Percentiles rank a stretch among this genome's conserved stretches.
phyloP scores from a whole-genome alignment of 2,797 vertebrate species.

The Myotis daubentonii region DNA sequence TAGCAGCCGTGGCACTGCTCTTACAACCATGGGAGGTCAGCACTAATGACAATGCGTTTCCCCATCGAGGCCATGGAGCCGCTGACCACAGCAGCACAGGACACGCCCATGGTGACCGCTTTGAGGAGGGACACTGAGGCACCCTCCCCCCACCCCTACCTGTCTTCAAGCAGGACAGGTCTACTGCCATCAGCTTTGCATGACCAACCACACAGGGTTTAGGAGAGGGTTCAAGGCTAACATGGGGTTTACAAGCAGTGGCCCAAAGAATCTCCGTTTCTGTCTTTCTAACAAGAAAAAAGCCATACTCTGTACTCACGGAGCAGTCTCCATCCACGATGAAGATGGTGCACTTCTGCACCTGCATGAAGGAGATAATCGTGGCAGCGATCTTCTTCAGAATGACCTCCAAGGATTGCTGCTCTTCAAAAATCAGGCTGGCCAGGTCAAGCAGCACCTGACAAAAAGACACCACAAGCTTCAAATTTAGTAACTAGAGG shows the following conservation, averaged over 20 bases:
- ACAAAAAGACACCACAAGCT: background rate
- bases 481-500: too few species aligned
- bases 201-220: background rate
- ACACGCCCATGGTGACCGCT: background rate
- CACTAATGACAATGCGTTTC: background rate
- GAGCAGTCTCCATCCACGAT: constrained; percentile 92
- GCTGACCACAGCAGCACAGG: background rate
- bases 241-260: background rate
- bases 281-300: constrained; percentile 7
- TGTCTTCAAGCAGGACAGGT: background rate
- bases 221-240: background rate
- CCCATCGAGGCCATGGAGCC: background rate
- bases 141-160: background rate
- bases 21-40: background rate
- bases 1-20: background rate
- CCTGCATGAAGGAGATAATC: constrained; percentile 98
- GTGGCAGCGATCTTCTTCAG: constrained; percentile 96
- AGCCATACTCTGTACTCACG: constrained; percentile 80
- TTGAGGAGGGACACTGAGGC: background rate
- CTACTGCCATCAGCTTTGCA: background rate
- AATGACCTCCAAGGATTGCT: constrained; percentile 95
- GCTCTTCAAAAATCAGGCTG: constrained; percentile 98
- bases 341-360: constrained; percentile 96
- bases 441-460: constrained; percentile 97
- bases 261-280: background rate